Conservation (phyloP, 2,113 vertebrate species). For the Embiotoca jacksoni region DNA sequence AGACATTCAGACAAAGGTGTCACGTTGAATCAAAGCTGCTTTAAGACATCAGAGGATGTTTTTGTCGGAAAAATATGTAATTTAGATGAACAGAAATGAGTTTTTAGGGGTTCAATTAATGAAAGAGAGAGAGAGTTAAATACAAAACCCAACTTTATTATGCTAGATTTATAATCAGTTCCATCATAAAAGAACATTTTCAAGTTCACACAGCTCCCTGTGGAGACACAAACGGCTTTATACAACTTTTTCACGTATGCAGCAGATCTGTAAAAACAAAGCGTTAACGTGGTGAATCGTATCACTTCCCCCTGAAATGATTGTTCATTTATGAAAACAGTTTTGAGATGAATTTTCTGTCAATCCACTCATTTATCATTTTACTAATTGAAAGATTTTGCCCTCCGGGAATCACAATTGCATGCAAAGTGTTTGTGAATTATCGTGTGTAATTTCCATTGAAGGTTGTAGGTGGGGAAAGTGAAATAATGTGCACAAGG, state of each 20-base stretch:
- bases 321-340: not conserved
- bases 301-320: not conserved
- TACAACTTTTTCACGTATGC: not conserved
- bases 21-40: too few relatives aligned
- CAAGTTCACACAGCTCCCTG: constrained; percentile 18
- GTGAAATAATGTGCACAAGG: constrained; percentile 16
- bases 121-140: too few relatives aligned
- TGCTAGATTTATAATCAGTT: too few relatives aligned
- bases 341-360: not conserved
- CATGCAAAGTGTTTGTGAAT: not conserved
- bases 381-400: not conserved
- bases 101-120: too few relatives aligned
- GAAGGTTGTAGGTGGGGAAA: constrained; percentile 40
- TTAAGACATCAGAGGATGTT: not conserved
- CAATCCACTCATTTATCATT: not conserved
- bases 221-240: constrained; percentile 1
- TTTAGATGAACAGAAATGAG: too few relatives aligned
- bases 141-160: too few relatives aligned
- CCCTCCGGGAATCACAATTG: not conserved
- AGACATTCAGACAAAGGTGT: too few relatives aligned
- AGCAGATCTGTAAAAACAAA: not conserved
- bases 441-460: constrained; percentile 37
- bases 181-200: not conserved
- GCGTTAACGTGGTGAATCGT: not conserved
- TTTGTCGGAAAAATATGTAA: too few relatives aligned